phyloP scores from a whole-genome alignment of 2,113 vertebrate genomes.

The Pomatorhinus ruficollis region DNA sequence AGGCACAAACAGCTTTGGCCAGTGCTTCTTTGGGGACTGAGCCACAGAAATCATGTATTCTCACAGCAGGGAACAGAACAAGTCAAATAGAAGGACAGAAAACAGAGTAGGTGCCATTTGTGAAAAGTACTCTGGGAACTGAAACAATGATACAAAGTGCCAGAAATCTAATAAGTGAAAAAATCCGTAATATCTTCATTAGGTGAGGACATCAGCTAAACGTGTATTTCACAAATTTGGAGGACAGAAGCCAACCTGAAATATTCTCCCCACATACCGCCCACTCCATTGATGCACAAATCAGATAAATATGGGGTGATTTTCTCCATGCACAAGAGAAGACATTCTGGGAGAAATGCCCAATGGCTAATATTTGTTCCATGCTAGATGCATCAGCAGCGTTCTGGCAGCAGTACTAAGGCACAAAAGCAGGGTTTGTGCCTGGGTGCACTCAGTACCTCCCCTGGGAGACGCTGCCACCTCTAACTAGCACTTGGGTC shows the following conservation, averaged over 20 bases:
- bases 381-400: not conserved
- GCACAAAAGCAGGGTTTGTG: conserved; percentile 3
- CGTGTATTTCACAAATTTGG: not conserved
- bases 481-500: not conserved
- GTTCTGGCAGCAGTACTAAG: not conserved
- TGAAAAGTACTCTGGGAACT: not conserved
- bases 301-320: not conserved
- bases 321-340: not conserved
- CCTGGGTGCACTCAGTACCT: conserved; percentile 20
- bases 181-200: not conserved
- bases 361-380: not conserved
- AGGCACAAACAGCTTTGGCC: not conserved
- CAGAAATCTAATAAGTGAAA: not conserved
- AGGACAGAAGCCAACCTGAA: not conserved
- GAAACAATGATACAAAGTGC: not conserved
- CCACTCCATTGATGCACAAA: not conserved
- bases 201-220: not conserved
- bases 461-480: conserved; percentile 22
- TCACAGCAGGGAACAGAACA: not conserved
- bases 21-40: not conserved
- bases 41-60: not conserved
- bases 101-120: not conserved
- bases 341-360: conserved; percentile 1
- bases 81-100: not conserved
- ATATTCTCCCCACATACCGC: not conserved